Conservation (phyloP, 2,797 vertebrate species). For the Gadopsis bispinosus region DNA sequence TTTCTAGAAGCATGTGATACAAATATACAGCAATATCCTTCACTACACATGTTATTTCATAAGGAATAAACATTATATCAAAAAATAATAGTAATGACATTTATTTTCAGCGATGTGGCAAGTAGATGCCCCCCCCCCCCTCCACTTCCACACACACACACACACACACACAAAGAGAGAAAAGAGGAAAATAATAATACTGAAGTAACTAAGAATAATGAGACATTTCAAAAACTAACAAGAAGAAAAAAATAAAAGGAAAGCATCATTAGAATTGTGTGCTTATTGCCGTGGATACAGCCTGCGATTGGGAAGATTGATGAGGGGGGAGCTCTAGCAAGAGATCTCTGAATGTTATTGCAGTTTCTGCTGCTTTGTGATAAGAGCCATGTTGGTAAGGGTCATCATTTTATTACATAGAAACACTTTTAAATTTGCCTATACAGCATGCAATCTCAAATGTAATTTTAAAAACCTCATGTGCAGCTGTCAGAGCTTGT, state of each 20-base stretch:
- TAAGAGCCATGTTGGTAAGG: slow-evolving; percentile 5
- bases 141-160: too few species aligned
- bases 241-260: neutral
- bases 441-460: neutral
- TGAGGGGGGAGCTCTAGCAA: neutral
- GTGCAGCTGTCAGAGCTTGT: neutral
- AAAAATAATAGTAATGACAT: neutral
- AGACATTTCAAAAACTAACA: neutral
- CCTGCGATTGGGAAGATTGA: slow-evolving; percentile 15
- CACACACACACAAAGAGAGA: too few species aligned
- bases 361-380: slow-evolving; percentile 22
- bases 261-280: neutral
- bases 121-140: neutral
- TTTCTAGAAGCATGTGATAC: neutral
- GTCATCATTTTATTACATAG: slow-evolving; percentile 3
- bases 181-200: neutral
- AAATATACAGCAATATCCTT: too few species aligned
- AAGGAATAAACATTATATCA: neutral
- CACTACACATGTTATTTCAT: neutral
- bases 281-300: neutral
- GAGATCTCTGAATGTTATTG: slow-evolving; percentile 8
- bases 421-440: neutral
- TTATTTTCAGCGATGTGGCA: neutral
- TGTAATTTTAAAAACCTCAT: neutral
- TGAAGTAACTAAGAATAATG: neutral